A percentile compares a stretch with the other conserved stretches of the same genome.
Conservation (phyloP, 2,888 invertebrate species). For the Dicyrtoma fusca region DNA sequence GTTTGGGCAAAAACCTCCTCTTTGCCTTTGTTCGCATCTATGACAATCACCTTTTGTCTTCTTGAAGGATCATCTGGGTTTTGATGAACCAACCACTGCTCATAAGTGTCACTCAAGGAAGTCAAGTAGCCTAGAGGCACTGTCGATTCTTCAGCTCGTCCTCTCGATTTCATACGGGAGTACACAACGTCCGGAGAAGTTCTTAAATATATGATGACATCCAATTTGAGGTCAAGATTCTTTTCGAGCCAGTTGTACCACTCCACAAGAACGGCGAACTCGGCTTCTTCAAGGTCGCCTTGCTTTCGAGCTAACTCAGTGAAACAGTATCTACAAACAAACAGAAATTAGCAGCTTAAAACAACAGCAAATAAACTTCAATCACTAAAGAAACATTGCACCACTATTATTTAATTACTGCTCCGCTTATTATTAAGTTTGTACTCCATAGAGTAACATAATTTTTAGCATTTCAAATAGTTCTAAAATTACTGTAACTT, state of each 20-base stretch:
- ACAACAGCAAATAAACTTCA: too few relatives aligned
- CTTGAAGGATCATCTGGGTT: slow-evolving; percentile 2
- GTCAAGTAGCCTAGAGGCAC: slow-evolving; percentile 60
- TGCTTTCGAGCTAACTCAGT: slow-evolving; percentile 62
- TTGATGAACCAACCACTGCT: slow-evolving; percentile 61
- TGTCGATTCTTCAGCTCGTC: slow-evolving; percentile 60
- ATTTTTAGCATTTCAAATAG: too few relatives aligned
- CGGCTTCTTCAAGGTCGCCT: slow-evolving; percentile 60
- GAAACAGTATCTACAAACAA: slow-evolving; percentile 59
- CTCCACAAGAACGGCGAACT: slow-evolving; percentile 62
- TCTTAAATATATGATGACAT: slow-evolving; percentile 63
- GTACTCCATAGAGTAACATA: too few relatives aligned
- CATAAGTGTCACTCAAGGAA: slow-evolving; percentile 61
- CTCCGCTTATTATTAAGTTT: too few relatives aligned
- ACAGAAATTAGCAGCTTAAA: not conserved
- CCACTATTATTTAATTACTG: too few relatives aligned
- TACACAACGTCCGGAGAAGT: slow-evolving; percentile 61
- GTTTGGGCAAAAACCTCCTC: slow-evolving; percentile 42
- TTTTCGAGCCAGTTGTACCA: slow-evolving; percentile 62
- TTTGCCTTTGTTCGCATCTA: slow-evolving; percentile 50
- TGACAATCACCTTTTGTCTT: slow-evolving; percentile 47
- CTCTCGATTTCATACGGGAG: slow-evolving; percentile 60
- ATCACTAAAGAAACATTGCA: too few relatives aligned
- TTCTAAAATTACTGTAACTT: too few relatives aligned
- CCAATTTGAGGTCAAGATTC: slow-evolving; percentile 61